Evolutionary conservation across 35 echinoderm and acorn worm species (phyloP), one percentile per base, ranked within the genome.

Genomic region (Heliocidaris erythrogramma): DNA sequence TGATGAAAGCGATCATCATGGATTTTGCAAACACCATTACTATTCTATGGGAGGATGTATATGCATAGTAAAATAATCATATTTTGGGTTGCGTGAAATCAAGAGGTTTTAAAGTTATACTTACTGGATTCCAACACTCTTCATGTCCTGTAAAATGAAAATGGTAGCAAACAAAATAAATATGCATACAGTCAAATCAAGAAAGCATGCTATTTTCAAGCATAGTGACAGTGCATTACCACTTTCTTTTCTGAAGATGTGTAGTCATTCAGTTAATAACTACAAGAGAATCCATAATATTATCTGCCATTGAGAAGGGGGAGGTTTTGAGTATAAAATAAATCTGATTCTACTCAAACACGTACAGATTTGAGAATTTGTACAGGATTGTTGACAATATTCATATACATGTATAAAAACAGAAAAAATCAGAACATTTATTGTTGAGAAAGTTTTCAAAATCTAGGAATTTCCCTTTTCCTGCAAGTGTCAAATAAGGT

Each of bases 81-180:
- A 42, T 42, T 42, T 42, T 42, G 35, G 35, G 35, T 42, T 42
- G 35, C 35, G 35, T 42, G 35, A 42, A 78, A n/a, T 27, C 4
- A 78, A 78, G 65, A 78, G 21, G 27, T 78, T 78, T 2, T 27
- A 56, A 56, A 12, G 52, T 10, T 56, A 78, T 78, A 97, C 98
- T 99, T 95, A 99, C 98, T 99, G 98, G 85, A 99, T 99, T 61
- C 93, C 91, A 88, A 99, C 98, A 96, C 96, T 86, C 89, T 99
- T 99, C 98, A 99, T 99, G 90, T 99, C 98, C 98, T 99, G 89
- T 21, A 53, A 90, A 17, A 78, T 78, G 88, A 93, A 49, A 50
- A 95, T 93, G 21, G 84, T 86, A 92, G 1, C 56, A 95, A 89
- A 42, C 47, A 42, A 13, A 32, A 89, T 7, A 86, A 42, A n/a